Evolutionary conservation across 2,888 invertebrate species (phyloP), one percentile per base, ranked within the genome.

Genomic region (Flabesymbios commensalis): DNA sequence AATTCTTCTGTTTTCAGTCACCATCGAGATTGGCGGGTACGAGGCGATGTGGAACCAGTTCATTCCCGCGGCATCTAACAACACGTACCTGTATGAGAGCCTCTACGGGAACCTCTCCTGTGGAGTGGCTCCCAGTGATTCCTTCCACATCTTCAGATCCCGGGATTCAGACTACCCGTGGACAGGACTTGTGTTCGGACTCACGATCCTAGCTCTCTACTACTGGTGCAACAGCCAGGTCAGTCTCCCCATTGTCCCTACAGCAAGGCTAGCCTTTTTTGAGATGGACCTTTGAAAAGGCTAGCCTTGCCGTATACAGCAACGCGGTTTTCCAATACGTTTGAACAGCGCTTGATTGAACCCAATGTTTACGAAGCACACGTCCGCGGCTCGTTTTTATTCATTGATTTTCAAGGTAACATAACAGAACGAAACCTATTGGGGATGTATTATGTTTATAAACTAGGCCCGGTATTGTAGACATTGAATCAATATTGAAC

Each of bases 21-120:
- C 76, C 62, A 51, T 69, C 24, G 77, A 79, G 43, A 83, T 85
- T 14, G 86, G 85, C 3, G 85, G 86, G 1, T 85, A 85, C 73
- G 68, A 77, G 7, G 73, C 74, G 7, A 73, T 86, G 67, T 73
- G 83, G 39, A 70, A 73, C 2, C 74, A 78, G 31, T 86, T 80
- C 71, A 76, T 76, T 68, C 65, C 71, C 5, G 78, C 84, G 1
- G 74, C 80, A 3, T 78, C 85, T 1, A 80, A 78, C 58, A 76
- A 73, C 51, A 76, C 79, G 14, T 61, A 63, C 61, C 42, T 63
- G 0, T n/a, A 41, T 14, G 54, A 65, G 47, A 28, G 60, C 4
- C 39, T 49, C 19, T 57, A 63, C 32, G 45, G 47, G 26, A 66
- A 66, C 57, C 43, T 47, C 42, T 57, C 67, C 31, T 70, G 70